Base-by-base conservation (phyloP, 2,113 vertebrate species). In the Nymphicus hollandicus region DNA sequence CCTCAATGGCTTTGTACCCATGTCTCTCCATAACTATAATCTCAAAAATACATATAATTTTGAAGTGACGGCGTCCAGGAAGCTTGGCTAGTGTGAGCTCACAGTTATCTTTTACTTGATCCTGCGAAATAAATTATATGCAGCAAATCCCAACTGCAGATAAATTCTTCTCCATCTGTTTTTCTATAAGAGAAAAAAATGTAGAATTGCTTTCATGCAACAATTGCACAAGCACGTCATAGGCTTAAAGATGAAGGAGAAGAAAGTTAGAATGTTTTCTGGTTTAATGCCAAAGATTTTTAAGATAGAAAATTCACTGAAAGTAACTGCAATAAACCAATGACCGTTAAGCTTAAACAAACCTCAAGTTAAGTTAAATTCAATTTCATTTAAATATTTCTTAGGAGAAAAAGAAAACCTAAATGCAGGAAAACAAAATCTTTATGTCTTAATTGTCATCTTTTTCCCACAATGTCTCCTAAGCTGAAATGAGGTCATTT, bases 381-480 rank as follows among this genome's bases (percentile, higher is more conserved):
- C 92, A 97, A 94, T 97, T 96, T 97, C 93, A 96, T 83, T 96
- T 96, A 95, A 98, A 97, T 98, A 97, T 97, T 98, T 97, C 95
- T 95, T 97, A 96, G 95, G 90, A 97, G 85, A 87, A 94, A 96
- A 97, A 95, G 88, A 89, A 96, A 97, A 93, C 61, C 68, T 71
- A 96, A 96, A 96, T 50, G 77, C 77, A 95, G 78, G 88, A 95
- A 96, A 96, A 72, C 89, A 95, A 96, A 89, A 94, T 91, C 95
- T 96, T 97, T 96, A 73, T 66, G 95, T 96, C 94, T 97, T 95
- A 96, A 93, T 96, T 94, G 86, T 94, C 82, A 81, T 97, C 73
- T 63, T 93, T 97, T 96, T 90, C 93, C 88, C 96, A 91, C 95
- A 96, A 44, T 85, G 29, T 50, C 44, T 94, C 81, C 92, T 92